A percentile compares a stretch with the other conserved stretches of the same genome.
Conservation (phyloP, 1,140 invertebrate species). For the Bilobella aurantiaca region DNA sequence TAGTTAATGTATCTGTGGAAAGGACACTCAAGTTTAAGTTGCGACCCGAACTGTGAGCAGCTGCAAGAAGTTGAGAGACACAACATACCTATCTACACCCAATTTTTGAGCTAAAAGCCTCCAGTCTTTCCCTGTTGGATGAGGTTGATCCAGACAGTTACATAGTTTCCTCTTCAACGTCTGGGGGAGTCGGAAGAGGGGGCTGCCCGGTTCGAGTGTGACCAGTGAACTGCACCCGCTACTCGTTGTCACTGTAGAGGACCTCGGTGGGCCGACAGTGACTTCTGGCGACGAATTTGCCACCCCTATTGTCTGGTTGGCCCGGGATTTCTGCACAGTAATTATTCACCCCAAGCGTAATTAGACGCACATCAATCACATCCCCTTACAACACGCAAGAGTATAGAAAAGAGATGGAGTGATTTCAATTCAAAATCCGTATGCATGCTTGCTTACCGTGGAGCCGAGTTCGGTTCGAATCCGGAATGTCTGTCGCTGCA, state of each 20-base stretch:
- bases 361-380: too few relatives aligned
- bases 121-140: constrained; percentile 86
- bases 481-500: too few relatives aligned
- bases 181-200: constrained; percentile 62
- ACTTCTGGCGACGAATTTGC: constrained; percentile 36
- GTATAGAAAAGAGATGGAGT: too few relatives aligned
- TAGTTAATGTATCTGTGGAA: constrained; percentile 77
- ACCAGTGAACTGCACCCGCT: constrained; percentile 48
- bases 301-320: too few relatives aligned
- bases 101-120: constrained; percentile 78
- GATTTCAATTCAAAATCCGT: too few relatives aligned
- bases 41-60: too few relatives aligned
- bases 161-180: constrained; percentile 74
- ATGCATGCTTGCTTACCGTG: too few relatives aligned
- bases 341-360: too few relatives aligned
- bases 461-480: too few relatives aligned
- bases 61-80: constrained; percentile 8
- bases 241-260: constrained; percentile 47
- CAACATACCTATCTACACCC: constrained; percentile 67
- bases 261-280: constrained; percentile 38
- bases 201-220: constrained; percentile 42
- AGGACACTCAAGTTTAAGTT: not conserved
- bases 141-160: constrained; percentile 78
- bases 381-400: too few relatives aligned
- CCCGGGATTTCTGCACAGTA: too few relatives aligned